A percentile compares a stretch with the other conserved stretches of the same genome.
phyloP scores from a whole-genome alignment of 30 jellyfish, hydroid and myxozoan genomes.

The Rhopilema esculentum region DNA sequence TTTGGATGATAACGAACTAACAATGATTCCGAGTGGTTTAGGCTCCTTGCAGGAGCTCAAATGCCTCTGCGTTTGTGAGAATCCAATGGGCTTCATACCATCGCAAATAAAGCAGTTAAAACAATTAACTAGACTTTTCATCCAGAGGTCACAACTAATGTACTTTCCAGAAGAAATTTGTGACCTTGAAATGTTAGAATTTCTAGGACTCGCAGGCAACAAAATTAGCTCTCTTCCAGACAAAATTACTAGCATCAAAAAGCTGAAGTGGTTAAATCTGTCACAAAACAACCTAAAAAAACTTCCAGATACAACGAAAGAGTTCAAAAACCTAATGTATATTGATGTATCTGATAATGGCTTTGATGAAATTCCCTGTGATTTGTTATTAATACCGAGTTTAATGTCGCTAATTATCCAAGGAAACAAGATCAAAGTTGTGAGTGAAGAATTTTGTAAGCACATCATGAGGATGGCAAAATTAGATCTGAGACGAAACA shows the following conservation, averaged over 20 bases:
- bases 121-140: conserved; percentile 62
- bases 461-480: conserved; percentile 54
- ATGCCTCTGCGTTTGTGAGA: conserved; percentile 78
- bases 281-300: conserved; percentile 56
- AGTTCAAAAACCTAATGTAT: conserved; percentile 28
- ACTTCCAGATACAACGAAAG: conserved; percentile 54
- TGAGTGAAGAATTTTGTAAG: conserved; percentile 31
- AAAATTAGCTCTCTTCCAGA: conserved; percentile 73
- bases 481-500: conserved; percentile 80
- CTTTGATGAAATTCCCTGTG: conserved; percentile 47
- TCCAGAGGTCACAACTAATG: conserved; percentile 68
- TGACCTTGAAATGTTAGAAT: conserved; percentile 67
- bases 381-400: conserved; percentile 14
- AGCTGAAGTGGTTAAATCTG: conserved; percentile 81
- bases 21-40: conserved; percentile 85
- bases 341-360: conserved; percentile 67
- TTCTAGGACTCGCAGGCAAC: conserved; percentile 77
- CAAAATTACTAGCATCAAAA: conserved; percentile 37
- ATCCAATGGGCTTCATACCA: conserved; percentile 83
- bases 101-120: conserved; percentile 58
- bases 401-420: conserved; percentile 54
- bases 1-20: conserved; percentile 80
- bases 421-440: conserved; percentile 46
- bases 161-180: conserved; percentile 82
- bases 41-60: conserved; percentile 51